phyloP scores from a whole-genome alignment of 2,113 vertebrate genomes.

The Amphiprion ocellaris region DNA sequence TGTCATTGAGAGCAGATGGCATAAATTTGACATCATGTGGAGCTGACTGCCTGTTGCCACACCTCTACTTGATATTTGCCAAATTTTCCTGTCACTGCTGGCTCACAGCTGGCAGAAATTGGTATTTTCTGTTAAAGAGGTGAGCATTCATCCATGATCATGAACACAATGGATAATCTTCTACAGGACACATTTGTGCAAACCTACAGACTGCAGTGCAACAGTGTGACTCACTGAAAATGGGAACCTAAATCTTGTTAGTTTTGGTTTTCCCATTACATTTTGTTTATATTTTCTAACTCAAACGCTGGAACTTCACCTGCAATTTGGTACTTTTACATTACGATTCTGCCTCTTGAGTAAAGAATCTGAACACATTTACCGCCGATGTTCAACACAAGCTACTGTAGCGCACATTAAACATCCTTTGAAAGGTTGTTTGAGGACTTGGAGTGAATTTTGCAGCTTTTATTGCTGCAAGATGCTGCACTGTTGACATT shows the following conservation, averaged over 20 bases:
- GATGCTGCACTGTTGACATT: conserved; percentile 43
- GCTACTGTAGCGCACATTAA: not conserved
- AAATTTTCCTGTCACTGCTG: not conserved
- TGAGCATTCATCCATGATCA: not conserved
- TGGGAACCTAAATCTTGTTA: too few species aligned
- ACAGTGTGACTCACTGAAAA: not conserved
- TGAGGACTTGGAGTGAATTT: not conserved
- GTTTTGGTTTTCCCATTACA: too few species aligned
- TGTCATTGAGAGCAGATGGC: conserved; percentile 9
- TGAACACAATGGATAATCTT: conserved; percentile 10
- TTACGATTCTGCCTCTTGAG: not conserved
- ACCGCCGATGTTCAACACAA: not conserved
- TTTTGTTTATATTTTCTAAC: too few species aligned
- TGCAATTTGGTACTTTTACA: too few species aligned
- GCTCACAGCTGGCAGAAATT: not conserved
- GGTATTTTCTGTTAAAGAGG: not conserved
- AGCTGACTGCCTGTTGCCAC: not conserved
- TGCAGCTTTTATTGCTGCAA: not conserved
- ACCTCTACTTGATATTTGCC: conserved; percentile 7
- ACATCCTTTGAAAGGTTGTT: not conserved
- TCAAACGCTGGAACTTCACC: too few species aligned
- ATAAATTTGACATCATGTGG: not conserved
- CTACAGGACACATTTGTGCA: not conserved
- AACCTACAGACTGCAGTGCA: not conserved
- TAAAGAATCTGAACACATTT: not conserved